A percentile compares a stretch with the other conserved stretches of the same genome.
These are phyloP conservation scores for Cataglyphis hispanica DNA, from an alignment of 1,140 invertebrate species.

Conservation along the genomic window DNA sequence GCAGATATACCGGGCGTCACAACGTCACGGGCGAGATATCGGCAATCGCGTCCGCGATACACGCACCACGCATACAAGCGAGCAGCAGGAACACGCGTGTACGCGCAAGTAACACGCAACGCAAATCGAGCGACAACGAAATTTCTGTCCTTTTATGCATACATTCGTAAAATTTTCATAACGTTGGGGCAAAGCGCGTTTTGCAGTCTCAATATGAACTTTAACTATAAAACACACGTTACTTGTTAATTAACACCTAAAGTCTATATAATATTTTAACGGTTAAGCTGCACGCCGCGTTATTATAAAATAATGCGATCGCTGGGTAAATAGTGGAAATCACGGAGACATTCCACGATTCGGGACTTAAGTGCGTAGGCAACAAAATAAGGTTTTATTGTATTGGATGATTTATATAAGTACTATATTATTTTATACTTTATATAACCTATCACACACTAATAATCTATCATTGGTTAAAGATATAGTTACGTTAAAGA, in stretches of 20 bases:
- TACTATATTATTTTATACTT: constrained; percentile 85
- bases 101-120: constrained; percentile 53
- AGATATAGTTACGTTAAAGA: constrained; percentile 81
- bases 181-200: constrained; percentile 41
- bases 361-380: constrained; percentile 85
- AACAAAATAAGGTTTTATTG: constrained; percentile 67
- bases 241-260: constrained; percentile 83
- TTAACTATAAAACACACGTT: constrained; percentile 81
- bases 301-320: constrained; percentile 72
- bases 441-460: constrained; percentile 82
- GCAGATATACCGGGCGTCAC: constrained; percentile 1
- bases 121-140: constrained; percentile 81
- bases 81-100: background rate
- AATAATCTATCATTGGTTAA: constrained; percentile 82
- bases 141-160: constrained; percentile 78
- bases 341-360: constrained; percentile 85
- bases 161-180: constrained; percentile 50
- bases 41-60: background rate
- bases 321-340: constrained; percentile 82
- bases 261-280: constrained; percentile 80
- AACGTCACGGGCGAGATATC: background rate
- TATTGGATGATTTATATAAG: constrained; percentile 82
- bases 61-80: background rate
- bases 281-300: constrained; percentile 78
- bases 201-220: constrained; percentile 80